Evolutionary conservation across 1,140 invertebrate species (phyloP).

Genomic region (Coptotermes formosanus): DNA sequence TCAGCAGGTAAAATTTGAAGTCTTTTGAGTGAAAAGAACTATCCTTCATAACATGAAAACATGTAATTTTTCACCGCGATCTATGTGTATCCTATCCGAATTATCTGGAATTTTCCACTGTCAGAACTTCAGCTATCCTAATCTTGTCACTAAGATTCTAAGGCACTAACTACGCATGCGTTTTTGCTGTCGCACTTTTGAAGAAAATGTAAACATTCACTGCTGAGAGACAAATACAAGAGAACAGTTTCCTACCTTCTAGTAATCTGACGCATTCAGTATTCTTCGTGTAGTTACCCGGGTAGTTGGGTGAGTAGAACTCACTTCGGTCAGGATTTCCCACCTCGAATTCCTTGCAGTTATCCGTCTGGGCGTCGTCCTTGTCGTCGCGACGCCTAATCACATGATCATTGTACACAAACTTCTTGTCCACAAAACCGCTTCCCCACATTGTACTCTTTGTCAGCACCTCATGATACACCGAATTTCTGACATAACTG

Average conservation of each 20-base stretch:
- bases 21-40: too few species aligned
- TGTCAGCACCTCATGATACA: background rate
- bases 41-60: too few species aligned
- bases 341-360: slow-evolving; percentile 56
- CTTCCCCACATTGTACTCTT: background rate
- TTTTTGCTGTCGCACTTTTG: too few species aligned
- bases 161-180: too few species aligned
- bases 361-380: background rate
- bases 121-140: too few species aligned
- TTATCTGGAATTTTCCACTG: too few species aligned
- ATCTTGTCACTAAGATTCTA: too few species aligned
- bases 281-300: slow-evolving; percentile 66
- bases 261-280: slow-evolving; percentile 69
- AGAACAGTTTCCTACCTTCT: slow-evolving; percentile 56
- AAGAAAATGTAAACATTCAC: too few species aligned
- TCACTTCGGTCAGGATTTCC: slow-evolving; percentile 58
- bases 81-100: too few species aligned
- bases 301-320: slow-evolving; percentile 74
- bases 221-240: background rate
- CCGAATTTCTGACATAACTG: background rate
- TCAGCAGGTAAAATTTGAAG: too few species aligned
- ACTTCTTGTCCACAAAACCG: background rate
- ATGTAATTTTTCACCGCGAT: too few species aligned
- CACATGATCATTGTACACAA: background rate
- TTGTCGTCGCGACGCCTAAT: background rate